phyloP scores from a whole-genome alignment of 1,140 invertebrate species.

The Diabrotica undecimpunctata region DNA sequence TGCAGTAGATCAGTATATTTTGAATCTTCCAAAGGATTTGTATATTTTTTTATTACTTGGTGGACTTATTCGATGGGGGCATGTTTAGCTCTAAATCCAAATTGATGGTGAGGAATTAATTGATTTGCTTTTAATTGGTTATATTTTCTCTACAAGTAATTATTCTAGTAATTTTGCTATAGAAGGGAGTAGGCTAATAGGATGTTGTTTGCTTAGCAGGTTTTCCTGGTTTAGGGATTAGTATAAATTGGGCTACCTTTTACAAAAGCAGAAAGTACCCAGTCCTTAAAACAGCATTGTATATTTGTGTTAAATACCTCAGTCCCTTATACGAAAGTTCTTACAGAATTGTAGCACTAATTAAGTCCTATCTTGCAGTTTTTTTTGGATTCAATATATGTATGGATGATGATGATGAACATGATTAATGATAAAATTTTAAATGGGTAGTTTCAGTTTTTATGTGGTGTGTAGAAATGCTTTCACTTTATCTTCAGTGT shows the following conservation, averaged over 20 bases:
- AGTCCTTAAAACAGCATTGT: background rate
- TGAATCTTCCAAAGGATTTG: background rate
- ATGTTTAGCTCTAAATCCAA: background rate
- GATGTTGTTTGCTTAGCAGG: background rate
- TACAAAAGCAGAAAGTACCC: background rate
- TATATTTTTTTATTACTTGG: background rate
- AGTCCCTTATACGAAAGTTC: background rate
- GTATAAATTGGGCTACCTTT: background rate
- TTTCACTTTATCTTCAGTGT: background rate
- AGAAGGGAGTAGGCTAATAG: background rate
- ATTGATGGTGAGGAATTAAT: background rate
- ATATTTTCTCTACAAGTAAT: background rate
- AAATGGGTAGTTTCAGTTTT: background rate
- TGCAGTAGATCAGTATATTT: background rate
- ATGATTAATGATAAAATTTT: background rate
- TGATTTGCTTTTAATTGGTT: background rate
- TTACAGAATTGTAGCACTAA: background rate
- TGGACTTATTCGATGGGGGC: background rate
- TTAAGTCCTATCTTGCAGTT: background rate
- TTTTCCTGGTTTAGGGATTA: background rate
- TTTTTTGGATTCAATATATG: too few species aligned
- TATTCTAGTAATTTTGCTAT: background rate
- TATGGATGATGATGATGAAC: too few species aligned
- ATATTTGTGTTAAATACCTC: background rate
- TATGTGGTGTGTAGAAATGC: background rate